phyloP scores from a whole-genome alignment of 2,888 invertebrate species.

The Drosophila setosimentum region DNA sequence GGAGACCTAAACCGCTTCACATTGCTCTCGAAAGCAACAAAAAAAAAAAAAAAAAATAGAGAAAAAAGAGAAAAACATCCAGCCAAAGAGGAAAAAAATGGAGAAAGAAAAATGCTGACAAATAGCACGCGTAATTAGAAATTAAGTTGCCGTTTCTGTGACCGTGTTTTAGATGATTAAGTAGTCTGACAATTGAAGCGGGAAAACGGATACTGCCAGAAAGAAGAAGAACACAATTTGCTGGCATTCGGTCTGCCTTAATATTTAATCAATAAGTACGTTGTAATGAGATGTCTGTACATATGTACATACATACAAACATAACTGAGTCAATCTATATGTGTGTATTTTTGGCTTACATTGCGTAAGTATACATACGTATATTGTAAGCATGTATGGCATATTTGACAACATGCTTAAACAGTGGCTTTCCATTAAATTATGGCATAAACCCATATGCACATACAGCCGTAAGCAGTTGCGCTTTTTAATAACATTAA shows the following conservation, averaged over 20 bases:
- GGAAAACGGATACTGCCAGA: slow-evolving; percentile 18
- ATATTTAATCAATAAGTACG: slow-evolving; percentile 26
- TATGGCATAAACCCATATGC: background rate
- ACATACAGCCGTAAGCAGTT: background rate
- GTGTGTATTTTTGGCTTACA: background rate
- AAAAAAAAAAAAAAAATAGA: background rate
- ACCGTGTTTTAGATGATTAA: slow-evolving; percentile 65
- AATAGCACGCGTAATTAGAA: slow-evolving; percentile 79
- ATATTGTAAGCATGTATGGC: background rate
- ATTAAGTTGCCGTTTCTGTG: slow-evolving; percentile 68
- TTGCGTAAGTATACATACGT: background rate
- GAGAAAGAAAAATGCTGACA: slow-evolving; percentile 65
- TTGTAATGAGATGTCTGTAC: background rate
- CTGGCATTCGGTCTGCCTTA: background rate
- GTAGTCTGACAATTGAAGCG: slow-evolving; percentile 68
- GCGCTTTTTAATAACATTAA: background rate
- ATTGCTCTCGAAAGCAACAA: slow-evolving; percentile 18
- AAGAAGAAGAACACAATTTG: background rate
- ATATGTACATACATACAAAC: too few relatives aligned
- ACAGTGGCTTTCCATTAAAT: background rate
- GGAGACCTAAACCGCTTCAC: slow-evolving; percentile 43
- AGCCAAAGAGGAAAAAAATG: background rate
- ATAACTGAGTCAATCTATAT: background rate
- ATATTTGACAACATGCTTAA: background rate
- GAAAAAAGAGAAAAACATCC: too few relatives aligned